Percentiles rank a stretch among this genome's conserved stretches.
phyloP scores from a whole-genome alignment of 1,140 invertebrate genomes.

The Heliothis virescens region DNA sequence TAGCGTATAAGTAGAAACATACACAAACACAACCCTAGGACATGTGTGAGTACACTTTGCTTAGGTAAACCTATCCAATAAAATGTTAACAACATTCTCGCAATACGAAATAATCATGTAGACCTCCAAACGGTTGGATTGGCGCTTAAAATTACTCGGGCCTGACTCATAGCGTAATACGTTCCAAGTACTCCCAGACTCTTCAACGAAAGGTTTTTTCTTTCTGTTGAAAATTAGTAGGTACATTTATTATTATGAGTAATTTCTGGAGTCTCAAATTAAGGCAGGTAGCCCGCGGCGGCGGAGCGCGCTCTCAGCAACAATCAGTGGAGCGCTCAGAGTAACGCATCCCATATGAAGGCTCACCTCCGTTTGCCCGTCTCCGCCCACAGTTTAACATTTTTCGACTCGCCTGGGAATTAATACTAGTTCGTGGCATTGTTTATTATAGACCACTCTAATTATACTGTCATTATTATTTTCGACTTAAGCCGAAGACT shows the following conservation, averaged over 20 bases:
- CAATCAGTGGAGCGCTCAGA: slow-evolving; percentile 68
- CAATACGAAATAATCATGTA: slow-evolving; percentile 50
- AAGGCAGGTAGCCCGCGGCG: slow-evolving; percentile 83
- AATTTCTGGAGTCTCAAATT: slow-evolving; percentile 82
- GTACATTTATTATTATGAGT: slow-evolving; percentile 84
- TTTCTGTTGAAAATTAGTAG: slow-evolving; percentile 72
- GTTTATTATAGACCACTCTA: slow-evolving; percentile 71
- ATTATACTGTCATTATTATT: slow-evolving; percentile 68
- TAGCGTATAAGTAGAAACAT: slow-evolving; percentile 67
- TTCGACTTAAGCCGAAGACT: slow-evolving; percentile 51
- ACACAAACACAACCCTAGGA: slow-evolving; percentile 25
- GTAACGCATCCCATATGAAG: slow-evolving; percentile 67
- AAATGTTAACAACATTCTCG: slow-evolving; percentile 63
- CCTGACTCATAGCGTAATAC: slow-evolving; percentile 69
- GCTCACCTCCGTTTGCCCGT: slow-evolving; percentile 66
- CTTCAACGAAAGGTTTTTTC: slow-evolving; percentile 58
- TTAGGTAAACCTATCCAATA: slow-evolving; percentile 19
- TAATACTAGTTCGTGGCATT: slow-evolving; percentile 76
- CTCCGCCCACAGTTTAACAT: slow-evolving; percentile 84
- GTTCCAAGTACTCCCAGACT: slow-evolving; percentile 54
- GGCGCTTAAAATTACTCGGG: slow-evolving; percentile 58
- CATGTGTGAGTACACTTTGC: slow-evolving; percentile 23
- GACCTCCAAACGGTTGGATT: slow-evolving; percentile 11
- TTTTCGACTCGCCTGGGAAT: slow-evolving; percentile 77
- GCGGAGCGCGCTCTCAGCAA: slow-evolving; percentile 66